phyloP scores from a whole-genome alignment of 2,888 invertebrate genomes.

The Apamea epomidion region DNA sequence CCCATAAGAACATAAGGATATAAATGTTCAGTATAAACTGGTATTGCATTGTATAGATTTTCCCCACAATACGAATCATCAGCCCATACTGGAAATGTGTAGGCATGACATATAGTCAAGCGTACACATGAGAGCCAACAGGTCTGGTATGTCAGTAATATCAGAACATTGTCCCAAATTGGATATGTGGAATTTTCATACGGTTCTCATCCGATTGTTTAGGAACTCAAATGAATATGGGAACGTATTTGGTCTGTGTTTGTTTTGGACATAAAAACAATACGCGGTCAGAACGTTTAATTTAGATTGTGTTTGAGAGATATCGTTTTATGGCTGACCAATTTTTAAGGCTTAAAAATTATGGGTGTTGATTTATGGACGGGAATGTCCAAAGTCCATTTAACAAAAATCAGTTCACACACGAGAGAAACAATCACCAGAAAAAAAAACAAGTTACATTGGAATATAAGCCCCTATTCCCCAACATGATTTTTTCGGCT shows the following conservation, averaged over 20 bases:
- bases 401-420: not conserved
- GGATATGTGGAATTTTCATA: conserved; percentile 42
- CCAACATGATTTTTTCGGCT: not conserved
- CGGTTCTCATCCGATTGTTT: conserved; percentile 39
- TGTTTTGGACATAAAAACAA: conserved; percentile 17
- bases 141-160: conserved; percentile 23
- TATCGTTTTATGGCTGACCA: not conserved
- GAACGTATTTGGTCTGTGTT: conserved; percentile 11
- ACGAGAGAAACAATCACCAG: not conserved
- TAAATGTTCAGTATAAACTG: too few relatives aligned
- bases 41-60: not conserved
- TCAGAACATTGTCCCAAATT: conserved; percentile 37
- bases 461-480: not conserved
- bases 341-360: not conserved
- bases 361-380: not conserved
- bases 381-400: not conserved
- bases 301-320: conserved; percentile 27
- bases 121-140: not conserved
- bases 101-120: not conserved
- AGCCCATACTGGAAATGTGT: not conserved
- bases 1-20: too few relatives aligned
- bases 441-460: not conserved
- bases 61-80: not conserved
- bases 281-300: conserved; percentile 19
- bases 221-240: conserved; percentile 38